A percentile compares a stretch with the other conserved stretches of the same genome.
Conservation (phyloP, 2,888 invertebrate genomes). For the Philonicus albiceps region DNA sequence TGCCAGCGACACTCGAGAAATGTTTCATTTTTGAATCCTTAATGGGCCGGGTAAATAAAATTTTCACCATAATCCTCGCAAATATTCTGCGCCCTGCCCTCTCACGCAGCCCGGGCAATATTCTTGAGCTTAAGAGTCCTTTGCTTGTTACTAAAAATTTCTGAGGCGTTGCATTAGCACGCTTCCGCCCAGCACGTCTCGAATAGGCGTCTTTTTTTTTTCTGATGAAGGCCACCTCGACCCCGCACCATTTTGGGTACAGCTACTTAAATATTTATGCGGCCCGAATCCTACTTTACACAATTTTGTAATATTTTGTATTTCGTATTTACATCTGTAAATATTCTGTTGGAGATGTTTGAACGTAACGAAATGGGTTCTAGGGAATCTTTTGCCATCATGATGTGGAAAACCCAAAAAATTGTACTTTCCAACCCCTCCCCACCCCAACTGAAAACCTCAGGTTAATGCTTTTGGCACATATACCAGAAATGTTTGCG, state of each 20-base stretch:
- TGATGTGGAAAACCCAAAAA: constrained; percentile 4
- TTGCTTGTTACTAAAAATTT: background rate
- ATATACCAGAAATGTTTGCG: background rate
- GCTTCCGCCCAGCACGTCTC: constrained; percentile 11
- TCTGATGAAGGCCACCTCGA: background rate
- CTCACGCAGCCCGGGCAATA: background rate
- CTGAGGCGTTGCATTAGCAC: constrained; percentile 28
- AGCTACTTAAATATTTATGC: constrained; percentile 41
- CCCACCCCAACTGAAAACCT: background rate
- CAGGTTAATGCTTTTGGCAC: constrained; percentile 20
- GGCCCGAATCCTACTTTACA: constrained; percentile 39
- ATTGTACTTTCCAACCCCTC: constrained; percentile 2
- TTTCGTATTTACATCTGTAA: constrained; percentile 41
- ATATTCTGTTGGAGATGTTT: constrained; percentile 38
- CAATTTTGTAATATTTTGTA: constrained; percentile 41
- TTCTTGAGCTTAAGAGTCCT: constrained; percentile 1
- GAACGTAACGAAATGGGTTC: constrained; percentile 16
- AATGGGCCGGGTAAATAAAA: constrained; percentile 23
- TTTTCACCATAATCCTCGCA: constrained; percentile 22
- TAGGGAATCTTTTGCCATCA: background rate
- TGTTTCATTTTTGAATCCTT: constrained; percentile 39
- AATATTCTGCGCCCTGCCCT: background rate
- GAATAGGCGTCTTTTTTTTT: background rate
- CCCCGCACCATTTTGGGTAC: background rate
- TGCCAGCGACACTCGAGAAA: constrained; percentile 35